phyloP scores from a whole-genome alignment of 2,888 invertebrate genomes.

The Campaea margaritaria region DNA sequence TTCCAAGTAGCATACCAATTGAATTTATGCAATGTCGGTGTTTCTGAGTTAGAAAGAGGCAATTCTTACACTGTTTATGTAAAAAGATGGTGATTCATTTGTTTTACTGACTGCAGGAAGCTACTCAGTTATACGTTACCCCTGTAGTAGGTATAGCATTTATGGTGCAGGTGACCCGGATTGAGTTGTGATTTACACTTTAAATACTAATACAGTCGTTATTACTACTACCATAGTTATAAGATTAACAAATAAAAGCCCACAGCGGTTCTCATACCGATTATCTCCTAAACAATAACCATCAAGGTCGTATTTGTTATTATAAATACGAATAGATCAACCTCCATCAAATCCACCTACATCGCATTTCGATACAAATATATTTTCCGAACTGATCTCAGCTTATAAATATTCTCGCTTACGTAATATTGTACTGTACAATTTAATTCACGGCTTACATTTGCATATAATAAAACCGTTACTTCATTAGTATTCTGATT shows the following conservation, averaged over 20 bases:
- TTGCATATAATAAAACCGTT: constrained; percentile 26
- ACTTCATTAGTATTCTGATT: constrained; percentile 23
- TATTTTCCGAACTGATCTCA: constrained; percentile 52
- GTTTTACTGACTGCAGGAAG: too few relatives aligned
- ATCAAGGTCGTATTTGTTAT: constrained; percentile 32
- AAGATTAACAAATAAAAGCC: constrained; percentile 4
- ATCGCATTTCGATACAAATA: constrained; percentile 32
- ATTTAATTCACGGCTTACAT: constrained; percentile 34
- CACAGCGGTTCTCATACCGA: constrained; percentile 16
- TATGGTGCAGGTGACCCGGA: too few relatives aligned
- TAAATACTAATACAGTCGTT: too few relatives aligned
- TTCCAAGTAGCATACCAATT: constrained; percentile 27
- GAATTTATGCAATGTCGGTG: constrained; percentile 25
- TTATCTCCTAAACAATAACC: constrained; percentile 23
- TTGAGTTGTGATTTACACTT: too few relatives aligned
- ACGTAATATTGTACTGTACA: constrained; percentile 46
- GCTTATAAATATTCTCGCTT: constrained; percentile 51
- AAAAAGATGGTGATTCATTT: too few relatives aligned
- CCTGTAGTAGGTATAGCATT: too few relatives aligned
- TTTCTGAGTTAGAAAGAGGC: constrained; percentile 15
- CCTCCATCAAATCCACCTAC: constrained; percentile 49
- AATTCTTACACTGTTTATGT: constrained; percentile 5
- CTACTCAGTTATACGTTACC: too few relatives aligned
- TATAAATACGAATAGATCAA: constrained; percentile 24
- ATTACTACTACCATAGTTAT: too few relatives aligned